A percentile compares a stretch with the other conserved stretches of the same genome.
phyloP scores from a whole-genome alignment of 2,797 vertebrate genomes.

The Artibeus lituratus region DNA sequence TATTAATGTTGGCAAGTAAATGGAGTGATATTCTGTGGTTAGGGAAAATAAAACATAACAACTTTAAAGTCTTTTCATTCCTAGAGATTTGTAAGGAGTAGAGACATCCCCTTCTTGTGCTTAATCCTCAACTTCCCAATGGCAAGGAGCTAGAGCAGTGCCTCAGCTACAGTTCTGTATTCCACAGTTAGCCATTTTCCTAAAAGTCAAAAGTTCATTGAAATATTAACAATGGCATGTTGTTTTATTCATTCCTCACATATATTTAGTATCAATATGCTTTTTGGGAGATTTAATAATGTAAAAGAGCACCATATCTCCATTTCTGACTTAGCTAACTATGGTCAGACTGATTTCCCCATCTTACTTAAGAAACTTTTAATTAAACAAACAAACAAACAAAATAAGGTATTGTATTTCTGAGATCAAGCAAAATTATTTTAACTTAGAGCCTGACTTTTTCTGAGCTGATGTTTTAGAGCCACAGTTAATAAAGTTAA shows the following conservation, averaged over 20 bases:
- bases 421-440: neutral
- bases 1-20: neutral
- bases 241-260: neutral
- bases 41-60: neutral
- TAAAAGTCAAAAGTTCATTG: neutral
- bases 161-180: neutral
- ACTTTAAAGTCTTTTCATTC: neutral
- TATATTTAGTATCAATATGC: neutral
- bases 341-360: neutral
- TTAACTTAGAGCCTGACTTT: neutral
- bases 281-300: neutral
- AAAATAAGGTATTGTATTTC: neutral
- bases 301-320: neutral
- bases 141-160: neutral
- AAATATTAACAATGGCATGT: neutral
- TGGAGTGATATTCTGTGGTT: neutral
- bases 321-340: neutral
- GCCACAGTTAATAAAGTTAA: conserved; percentile 32
- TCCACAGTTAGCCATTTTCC: neutral
- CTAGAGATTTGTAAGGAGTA: neutral
- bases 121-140: neutral
- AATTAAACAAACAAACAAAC: neutral
- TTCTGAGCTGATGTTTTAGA: conserved; percentile 40
- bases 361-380: neutral
- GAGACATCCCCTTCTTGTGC: neutral